Conservation (phyloP, 2,797 vertebrate species). For the Sitta carolinensis region DNA sequence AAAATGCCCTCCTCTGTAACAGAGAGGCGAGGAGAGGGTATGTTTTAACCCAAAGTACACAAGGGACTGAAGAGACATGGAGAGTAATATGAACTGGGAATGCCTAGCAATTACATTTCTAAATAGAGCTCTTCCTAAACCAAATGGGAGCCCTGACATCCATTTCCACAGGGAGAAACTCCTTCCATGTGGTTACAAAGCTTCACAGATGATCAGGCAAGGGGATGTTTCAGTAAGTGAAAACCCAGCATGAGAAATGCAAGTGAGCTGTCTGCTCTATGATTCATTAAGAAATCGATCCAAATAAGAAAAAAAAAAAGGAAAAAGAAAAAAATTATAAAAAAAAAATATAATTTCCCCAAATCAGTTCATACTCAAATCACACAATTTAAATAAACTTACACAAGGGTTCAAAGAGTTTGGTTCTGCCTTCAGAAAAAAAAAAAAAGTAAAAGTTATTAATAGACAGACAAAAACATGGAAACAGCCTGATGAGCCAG, state of each 20-base stretch:
- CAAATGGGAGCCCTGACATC: rapidly evolving
- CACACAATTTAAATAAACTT: constrained; percentile 3
- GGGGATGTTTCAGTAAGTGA: neutral
- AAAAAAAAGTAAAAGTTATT: neutral
- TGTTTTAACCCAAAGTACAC: neutral
- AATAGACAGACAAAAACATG: neutral
- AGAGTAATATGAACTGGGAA: neutral
- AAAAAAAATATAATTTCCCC: neutral
- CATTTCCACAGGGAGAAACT: neutral
- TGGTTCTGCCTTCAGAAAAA: neutral
- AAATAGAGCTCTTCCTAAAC: neutral
- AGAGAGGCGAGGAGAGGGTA: neutral
- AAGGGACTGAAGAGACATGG: neutral
- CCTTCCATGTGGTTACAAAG: neutral
- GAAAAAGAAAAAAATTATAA: neutral
- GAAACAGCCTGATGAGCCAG: neutral
- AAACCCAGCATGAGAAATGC: neutral
- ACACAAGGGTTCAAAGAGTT: neutral
- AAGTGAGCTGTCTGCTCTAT: neutral
- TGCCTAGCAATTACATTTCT: neutral
- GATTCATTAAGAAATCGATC: neutral
- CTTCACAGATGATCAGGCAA: neutral
- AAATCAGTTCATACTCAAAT: constrained; percentile 1
- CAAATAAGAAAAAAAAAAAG: neutral
- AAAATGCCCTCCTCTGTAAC: neutral